phyloP scores from a whole-genome alignment of 2,888 invertebrate species.

The Isoperla grammatica region DNA sequence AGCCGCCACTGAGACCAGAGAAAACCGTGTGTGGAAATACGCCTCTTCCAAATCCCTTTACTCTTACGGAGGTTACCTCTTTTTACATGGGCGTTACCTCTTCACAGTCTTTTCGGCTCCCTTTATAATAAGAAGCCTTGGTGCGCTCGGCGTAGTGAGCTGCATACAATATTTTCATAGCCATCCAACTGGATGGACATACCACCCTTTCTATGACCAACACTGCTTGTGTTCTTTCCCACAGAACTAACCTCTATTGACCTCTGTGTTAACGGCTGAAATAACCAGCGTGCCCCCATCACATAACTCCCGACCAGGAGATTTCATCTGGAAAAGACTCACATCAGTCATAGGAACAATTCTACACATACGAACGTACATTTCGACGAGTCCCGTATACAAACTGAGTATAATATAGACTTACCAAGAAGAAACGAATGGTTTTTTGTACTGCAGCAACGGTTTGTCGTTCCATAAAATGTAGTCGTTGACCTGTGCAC shows the following conservation, averaged over 20 bases:
- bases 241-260: slow-evolving; percentile 21
- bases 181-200: slow-evolving; percentile 3
- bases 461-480: too few relatives aligned
- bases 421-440: too few relatives aligned
- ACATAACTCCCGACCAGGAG: background rate
- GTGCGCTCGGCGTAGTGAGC: background rate
- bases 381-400: too few relatives aligned
- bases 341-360: slow-evolving; percentile 5
- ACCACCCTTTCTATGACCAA: slow-evolving; percentile 1
- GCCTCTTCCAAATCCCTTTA: slow-evolving; percentile 9
- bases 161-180: slow-evolving; percentile 4
- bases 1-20: background rate
- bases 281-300: slow-evolving; percentile 18
- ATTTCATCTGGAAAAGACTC: background rate
- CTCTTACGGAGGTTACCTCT: slow-evolving; percentile 20
- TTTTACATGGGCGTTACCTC: slow-evolving; percentile 21
- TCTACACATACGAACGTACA: too few relatives aligned
- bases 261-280: slow-evolving; percentile 18
- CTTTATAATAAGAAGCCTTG: slow-evolving; percentile 17
- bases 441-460: too few relatives aligned
- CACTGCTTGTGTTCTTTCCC: slow-evolving; percentile 12
- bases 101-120: slow-evolving; percentile 21
- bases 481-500: too few relatives aligned
- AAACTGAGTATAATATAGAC: too few relatives aligned
- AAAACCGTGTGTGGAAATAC: slow-evolving; percentile 14